Evolutionary conservation across 2,113 vertebrate species (phyloP).

Genomic region (Fulica atra): DNA sequence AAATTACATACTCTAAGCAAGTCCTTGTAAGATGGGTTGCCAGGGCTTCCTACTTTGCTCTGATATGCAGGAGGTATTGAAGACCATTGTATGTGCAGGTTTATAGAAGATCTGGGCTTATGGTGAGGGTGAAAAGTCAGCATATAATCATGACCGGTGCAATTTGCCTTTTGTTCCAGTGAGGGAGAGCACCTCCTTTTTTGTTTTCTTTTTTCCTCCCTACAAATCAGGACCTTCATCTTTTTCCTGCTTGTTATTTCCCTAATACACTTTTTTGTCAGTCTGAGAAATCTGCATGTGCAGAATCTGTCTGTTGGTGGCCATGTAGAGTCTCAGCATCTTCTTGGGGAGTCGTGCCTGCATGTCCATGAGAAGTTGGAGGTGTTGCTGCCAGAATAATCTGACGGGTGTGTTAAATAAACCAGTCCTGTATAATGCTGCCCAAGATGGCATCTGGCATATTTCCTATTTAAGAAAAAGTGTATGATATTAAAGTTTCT

Average conservation of each 20-base stretch:
- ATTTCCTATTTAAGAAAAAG: neutral
- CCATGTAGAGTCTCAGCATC: neutral
- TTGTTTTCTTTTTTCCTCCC: neutral
- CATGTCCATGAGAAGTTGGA: neutral
- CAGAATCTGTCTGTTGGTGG: neutral
- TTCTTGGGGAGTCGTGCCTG: neutral
- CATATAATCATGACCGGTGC: neutral
- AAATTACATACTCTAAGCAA: neutral
- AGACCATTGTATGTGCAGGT: neutral
- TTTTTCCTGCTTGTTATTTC: neutral
- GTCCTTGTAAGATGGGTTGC: neutral
- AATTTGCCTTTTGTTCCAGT: accelerated
- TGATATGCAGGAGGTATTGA: neutral
- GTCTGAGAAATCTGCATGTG: accelerated
- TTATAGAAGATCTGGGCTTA: neutral
- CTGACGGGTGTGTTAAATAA: neutral
- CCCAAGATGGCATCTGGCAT: neutral
- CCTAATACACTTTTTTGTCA: neutral
- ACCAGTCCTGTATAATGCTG: neutral
- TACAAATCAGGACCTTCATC: neutral
- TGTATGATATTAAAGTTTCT: neutral
- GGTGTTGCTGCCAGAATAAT: neutral
- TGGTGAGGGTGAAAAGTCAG: neutral
- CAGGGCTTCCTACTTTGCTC: neutral
- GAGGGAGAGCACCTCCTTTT: neutral